Conservation (phyloP, 2,888 invertebrate species). For the Achlya flavicornis region DNA sequence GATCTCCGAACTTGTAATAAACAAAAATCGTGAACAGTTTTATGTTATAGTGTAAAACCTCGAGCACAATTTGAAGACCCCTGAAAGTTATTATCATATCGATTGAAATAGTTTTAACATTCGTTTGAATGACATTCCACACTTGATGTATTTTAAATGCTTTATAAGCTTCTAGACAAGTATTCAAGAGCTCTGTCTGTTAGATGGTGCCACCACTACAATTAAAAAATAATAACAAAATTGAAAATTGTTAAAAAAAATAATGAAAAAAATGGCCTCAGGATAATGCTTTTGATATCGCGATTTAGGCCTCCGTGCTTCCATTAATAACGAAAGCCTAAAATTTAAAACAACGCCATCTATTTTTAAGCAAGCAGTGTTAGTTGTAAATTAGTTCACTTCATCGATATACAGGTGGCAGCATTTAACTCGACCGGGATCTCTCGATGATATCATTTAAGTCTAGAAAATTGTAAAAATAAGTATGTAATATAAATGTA, state of each 20-base stretch:
- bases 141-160: slow-evolving; percentile 16
- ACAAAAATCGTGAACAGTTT: background rate
- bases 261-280: background rate
- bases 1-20: background rate
- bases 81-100: slow-evolving; percentile 3
- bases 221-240: background rate
- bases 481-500: slow-evolving; percentile 14
- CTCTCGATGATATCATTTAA: background rate
- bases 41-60: background rate
- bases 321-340: background rate
- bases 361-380: background rate
- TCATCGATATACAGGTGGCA: background rate
- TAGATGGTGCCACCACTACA: background rate
- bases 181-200: background rate
- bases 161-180: slow-evolving; percentile 18
- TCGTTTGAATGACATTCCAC: slow-evolving; percentile 13
- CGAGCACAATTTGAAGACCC: slow-evolving; percentile 16
- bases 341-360: background rate
- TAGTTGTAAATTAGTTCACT: background rate
- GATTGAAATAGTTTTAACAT: slow-evolving; percentile 13
- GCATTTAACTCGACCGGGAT: background rate
- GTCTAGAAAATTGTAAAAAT: slow-evolving; percentile 5
- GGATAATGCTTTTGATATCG: background rate
- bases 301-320: background rate
- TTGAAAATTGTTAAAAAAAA: background rate